Evolutionary conservation across 2,888 invertebrate species (phyloP).

Genomic region (Heliconius erato): DNA sequence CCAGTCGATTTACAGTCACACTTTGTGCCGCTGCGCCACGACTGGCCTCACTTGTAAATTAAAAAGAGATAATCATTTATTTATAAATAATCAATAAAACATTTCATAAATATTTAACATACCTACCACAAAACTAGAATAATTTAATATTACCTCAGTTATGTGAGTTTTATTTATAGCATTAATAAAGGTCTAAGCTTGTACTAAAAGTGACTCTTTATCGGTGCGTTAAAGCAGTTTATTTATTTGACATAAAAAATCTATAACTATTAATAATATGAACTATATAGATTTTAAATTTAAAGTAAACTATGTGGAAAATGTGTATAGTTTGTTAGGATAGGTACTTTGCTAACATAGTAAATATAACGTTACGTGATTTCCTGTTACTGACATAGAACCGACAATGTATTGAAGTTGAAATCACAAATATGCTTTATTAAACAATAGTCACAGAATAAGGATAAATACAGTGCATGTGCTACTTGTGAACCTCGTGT

Average conservation of each 20-base stretch:
- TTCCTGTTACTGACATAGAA: slow-evolving; percentile 48
- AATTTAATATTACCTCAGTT: neutral
- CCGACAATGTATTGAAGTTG: slow-evolving; percentile 43
- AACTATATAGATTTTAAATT: neutral
- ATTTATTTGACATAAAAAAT: neutral
- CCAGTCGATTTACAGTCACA: no score
- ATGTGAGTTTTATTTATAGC: neutral
- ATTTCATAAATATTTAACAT: slow-evolving; percentile 7
- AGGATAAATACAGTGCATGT: slow-evolving; percentile 57
- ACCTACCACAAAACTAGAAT: neutral
- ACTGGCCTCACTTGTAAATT: neutral
- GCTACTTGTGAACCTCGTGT: slow-evolving; percentile 58
- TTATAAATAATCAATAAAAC: neutral
- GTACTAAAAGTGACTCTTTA: neutral
- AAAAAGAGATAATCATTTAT: neutral
- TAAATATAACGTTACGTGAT: slow-evolving; percentile 55
- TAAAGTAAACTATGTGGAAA: neutral
- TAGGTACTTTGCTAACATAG: slow-evolving; percentile 47
- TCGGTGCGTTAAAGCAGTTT: neutral
- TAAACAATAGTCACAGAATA: slow-evolving; percentile 57
- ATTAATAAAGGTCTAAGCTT: neutral
- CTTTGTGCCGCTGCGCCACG: no score
- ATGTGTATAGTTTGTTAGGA: neutral
- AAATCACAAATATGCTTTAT: slow-evolving; percentile 37
- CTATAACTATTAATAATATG: neutral